Evolutionary conservation across 2,888 invertebrate species (phyloP), one percentile per base, ranked within the genome.

Genomic region (Dinocampus coccinellae): DNA sequence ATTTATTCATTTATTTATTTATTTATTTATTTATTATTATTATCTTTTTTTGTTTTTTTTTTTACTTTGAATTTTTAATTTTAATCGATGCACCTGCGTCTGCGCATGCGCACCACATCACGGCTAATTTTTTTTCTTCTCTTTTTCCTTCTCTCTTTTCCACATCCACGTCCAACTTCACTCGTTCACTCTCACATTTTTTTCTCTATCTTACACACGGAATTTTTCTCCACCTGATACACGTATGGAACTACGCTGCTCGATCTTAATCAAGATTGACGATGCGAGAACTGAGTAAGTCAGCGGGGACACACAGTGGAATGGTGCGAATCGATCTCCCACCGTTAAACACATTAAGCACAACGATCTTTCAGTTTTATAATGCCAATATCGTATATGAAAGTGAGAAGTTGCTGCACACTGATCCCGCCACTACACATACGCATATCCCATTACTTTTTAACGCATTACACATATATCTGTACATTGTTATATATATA

Each of bases 51-150:
- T 13, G 11, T 39, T n/a, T n/a, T 16, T 16, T 47, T 47, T 47
- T 6, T 47, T 47, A 16, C 16, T 47, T 20, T 7, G 6, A 3
- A 7, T n/a, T 3, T 47, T 0, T 16, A 57, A 57, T 47, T 55
- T 63, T 58, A 53, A 62, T 70, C 58, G 64, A 33, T 70, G 70
- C 70, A 70, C 70, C 70, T 70, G 70, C 70, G 11, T 64, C 42
- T 55, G 62, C 39, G 68, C 61, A 61, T 53, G 33, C 20, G 36
- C 34, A 33, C 47, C n/a, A 20, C 29, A 47, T 47, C 63, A 33
- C n/a, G n/a, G n/a, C n/a, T n/a, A n/a, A n/a, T n/a, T n/a, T n/a
- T 7, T n/a, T n/a, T 24, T 16, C 4, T n/a, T 34, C 13, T 29
- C 2, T 29, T 33, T n/a, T 6, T 1, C 47, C 7, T 47, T 7